Conservation (phyloP, 2,797 vertebrate genomes). For the Zenarchopterus dispar region DNA sequence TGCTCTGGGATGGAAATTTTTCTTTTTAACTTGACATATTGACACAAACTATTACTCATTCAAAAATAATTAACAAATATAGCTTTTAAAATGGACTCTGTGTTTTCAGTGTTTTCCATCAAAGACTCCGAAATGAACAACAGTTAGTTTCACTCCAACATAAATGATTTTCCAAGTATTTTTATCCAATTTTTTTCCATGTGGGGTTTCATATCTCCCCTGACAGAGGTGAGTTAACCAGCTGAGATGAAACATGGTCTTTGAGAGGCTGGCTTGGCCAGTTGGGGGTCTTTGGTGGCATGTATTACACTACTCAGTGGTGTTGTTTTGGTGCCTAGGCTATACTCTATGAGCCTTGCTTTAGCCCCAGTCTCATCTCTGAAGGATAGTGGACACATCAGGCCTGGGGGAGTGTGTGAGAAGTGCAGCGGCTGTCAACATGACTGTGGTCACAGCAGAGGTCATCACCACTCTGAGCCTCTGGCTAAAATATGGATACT, state of each 20-base stretch:
- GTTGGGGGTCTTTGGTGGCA: constrained; percentile 25
- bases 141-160: constrained; percentile 2
- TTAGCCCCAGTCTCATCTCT: constrained; percentile 52
- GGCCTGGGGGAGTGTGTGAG: constrained; percentile 59
- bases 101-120: too few relatives aligned
- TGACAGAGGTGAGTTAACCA: constrained; percentile 25
- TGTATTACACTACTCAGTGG: constrained; percentile 26
- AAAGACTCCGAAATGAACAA: too few relatives aligned
- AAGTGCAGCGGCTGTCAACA: constrained; percentile 75
- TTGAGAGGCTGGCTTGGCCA: constrained; percentile 23
- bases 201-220: constrained; percentile 24
- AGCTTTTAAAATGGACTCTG: too few relatives aligned
- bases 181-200: neutral
- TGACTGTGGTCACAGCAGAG: constrained; percentile 64
- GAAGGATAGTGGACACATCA: constrained; percentile 59
- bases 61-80: too few relatives aligned
- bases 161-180: constrained; percentile 4
- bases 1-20: too few relatives aligned
- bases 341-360: constrained; percentile 35
- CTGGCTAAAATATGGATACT: constrained; percentile 43
- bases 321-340: constrained; percentile 33
- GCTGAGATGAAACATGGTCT: constrained; percentile 32
- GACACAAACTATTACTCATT: too few relatives aligned
- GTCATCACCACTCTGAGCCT: constrained; percentile 51
- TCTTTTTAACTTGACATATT: too few relatives aligned